These are phyloP conservation scores for Phorcus lineatus DNA, from an alignment of 2,888 invertebrate genomes.

Conservation along the genomic window DNA sequence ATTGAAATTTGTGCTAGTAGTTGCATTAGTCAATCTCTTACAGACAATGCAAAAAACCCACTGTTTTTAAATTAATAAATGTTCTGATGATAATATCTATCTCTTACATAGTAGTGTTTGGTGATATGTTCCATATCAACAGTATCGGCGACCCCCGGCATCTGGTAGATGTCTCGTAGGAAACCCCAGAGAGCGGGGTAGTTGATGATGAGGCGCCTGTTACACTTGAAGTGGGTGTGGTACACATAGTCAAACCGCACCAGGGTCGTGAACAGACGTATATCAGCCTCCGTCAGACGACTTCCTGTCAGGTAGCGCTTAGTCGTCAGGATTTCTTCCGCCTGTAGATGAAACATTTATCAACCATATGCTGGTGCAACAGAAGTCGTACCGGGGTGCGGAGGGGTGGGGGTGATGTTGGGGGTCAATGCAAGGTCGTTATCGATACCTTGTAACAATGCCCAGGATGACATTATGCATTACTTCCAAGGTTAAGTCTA, in stretches of 20 bases:
- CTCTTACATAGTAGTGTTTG: constrained; percentile 65
- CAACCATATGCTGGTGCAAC: too few relatives aligned
- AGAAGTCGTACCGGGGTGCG: too few relatives aligned
- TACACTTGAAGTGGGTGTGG: constrained; percentile 69
- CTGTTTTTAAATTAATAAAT: too few relatives aligned
- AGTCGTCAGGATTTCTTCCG: constrained; percentile 65
- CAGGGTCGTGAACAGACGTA: constrained; percentile 69
- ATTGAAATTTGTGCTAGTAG: too few relatives aligned
- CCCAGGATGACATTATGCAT: too few relatives aligned
- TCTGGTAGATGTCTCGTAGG: constrained; percentile 69
- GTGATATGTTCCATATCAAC: constrained; percentile 69
- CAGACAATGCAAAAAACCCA: too few relatives aligned
- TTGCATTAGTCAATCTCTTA: too few relatives aligned
- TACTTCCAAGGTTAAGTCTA: too few relatives aligned
- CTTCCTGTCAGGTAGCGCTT: constrained; percentile 64
- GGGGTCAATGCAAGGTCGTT: too few relatives aligned
- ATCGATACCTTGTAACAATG: too few relatives aligned
- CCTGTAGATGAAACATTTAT: constrained; percentile 39
- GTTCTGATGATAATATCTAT: too few relatives aligned
- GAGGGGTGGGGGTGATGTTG: too few relatives aligned
- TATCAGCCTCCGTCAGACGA: constrained; percentile 70
- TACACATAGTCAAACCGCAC: constrained; percentile 72
- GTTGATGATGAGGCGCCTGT: constrained; percentile 67
- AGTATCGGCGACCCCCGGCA: constrained; percentile 61
- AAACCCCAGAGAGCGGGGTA: constrained; percentile 72